Evolutionary conservation across 35 echinoderm and acorn worm genomes (phyloP).

Genomic region (Lytechinus pictus): DNA sequence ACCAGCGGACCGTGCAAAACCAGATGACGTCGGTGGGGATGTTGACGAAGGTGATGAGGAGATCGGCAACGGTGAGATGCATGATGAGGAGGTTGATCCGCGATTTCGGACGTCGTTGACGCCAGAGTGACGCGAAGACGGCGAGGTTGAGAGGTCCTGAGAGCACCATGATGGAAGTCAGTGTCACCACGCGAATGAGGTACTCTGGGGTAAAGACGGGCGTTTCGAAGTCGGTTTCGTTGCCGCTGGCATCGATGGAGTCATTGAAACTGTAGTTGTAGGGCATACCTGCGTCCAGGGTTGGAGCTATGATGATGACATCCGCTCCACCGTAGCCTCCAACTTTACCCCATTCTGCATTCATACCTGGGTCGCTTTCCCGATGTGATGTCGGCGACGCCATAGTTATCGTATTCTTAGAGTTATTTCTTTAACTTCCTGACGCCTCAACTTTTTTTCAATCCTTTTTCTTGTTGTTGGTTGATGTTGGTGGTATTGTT

Average conservation of each 20-base stretch:
- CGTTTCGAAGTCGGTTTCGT: not conserved
- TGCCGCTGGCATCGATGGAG: slow-evolving; percentile 27
- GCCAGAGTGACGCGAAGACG: slow-evolving; percentile 59
- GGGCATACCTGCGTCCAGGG: not conserved
- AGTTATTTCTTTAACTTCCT: not conserved
- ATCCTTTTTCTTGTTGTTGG: not conserved
- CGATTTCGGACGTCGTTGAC: slow-evolving; percentile 62
- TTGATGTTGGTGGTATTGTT: too few relatives aligned
- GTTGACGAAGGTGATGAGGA: slow-evolving; percentile 75
- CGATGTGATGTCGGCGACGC: slow-evolving; percentile 5
- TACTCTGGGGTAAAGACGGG: slow-evolving; percentile 45
- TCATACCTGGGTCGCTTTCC: not conserved
- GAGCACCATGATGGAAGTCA: slow-evolving; percentile 55
- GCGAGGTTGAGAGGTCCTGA: slow-evolving; percentile 57
- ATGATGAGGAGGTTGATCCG: slow-evolving; percentile 81
- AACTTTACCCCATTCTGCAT: slow-evolving; percentile 4
- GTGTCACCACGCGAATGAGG: slow-evolving; percentile 32
- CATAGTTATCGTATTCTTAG: not conserved
- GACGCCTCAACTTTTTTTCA: not conserved
- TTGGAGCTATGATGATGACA: slow-evolving; percentile 4
- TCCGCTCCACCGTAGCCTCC: not conserved
- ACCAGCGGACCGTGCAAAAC: slow-evolving; percentile 61
- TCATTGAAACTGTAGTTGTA: not conserved
- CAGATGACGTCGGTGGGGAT: slow-evolving; percentile 68
- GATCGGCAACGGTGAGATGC: slow-evolving; percentile 72